phyloP scores from a whole-genome alignment of 2,113 vertebrate genomes.

The Pseudopipra pipra region DNA sequence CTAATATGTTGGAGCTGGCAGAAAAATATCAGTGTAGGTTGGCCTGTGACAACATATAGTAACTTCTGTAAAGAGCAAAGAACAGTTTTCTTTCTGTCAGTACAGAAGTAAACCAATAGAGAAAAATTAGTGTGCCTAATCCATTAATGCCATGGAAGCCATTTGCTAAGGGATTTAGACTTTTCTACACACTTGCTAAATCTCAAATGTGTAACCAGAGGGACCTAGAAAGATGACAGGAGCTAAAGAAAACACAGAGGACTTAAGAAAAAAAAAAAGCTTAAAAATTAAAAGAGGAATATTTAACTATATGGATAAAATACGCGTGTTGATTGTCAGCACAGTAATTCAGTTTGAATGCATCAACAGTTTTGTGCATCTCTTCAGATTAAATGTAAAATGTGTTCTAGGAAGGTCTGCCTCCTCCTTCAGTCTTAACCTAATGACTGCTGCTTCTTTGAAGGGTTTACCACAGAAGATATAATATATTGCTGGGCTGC shows the following conservation, averaged over 20 bases:
- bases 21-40: neutral
- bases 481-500: neutral
- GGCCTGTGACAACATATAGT: neutral
- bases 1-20: neutral
- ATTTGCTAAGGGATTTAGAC: neutral
- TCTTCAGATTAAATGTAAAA: neutral
- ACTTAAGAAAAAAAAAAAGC: neutral
- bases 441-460: neutral
- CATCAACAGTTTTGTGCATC: neutral
- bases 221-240: neutral
- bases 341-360: neutral
- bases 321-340: neutral
- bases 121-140: constrained; percentile 25
- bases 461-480: neutral
- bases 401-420: neutral
- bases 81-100: neutral
- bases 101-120: neutral
- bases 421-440: neutral
- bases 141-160: constrained; percentile 18
- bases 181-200: neutral
- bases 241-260: neutral
- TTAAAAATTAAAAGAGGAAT: neutral
- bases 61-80: neutral
- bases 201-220: neutral
- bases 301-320: neutral